These are phyloP conservation scores for Macroglossus sobrinus DNA, from an alignment of 2,113 vertebrate genomes.

Conservation along the genomic window DNA sequence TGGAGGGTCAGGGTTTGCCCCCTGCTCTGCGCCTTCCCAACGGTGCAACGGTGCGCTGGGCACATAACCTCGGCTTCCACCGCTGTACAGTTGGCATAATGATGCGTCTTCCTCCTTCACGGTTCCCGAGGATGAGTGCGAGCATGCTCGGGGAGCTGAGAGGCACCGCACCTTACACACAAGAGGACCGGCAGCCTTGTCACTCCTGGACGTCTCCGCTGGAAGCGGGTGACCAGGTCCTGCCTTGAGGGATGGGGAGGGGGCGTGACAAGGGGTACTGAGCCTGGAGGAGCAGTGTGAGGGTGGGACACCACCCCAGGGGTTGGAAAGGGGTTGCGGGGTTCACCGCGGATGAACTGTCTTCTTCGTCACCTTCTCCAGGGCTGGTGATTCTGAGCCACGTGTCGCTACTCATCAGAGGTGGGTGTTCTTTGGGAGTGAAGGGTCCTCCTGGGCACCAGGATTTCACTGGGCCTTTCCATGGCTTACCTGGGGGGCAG, in stretches of 20 bases:
- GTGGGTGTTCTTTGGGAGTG: neutral
- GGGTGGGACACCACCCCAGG: neutral
- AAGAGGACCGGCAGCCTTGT: neutral
- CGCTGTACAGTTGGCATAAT: neutral
- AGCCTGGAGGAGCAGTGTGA: neutral
- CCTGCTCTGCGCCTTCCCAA: neutral
- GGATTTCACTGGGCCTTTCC: neutral
- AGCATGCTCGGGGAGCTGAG: neutral
- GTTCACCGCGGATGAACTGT: rapidly evolving
- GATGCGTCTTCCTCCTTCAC: neutral
- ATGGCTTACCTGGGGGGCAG: neutral
- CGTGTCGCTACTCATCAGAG: rapidly evolving
- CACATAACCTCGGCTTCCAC: neutral
- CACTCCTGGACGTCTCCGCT: neutral
- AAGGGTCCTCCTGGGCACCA: neutral
- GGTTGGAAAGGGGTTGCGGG: neutral
- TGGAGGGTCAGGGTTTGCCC: rapidly evolving
- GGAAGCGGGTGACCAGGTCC: neutral
- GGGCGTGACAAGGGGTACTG: neutral
- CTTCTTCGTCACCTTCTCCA: neutral
- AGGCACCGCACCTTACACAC: neutral
- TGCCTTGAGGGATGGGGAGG: neutral
- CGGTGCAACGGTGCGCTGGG: neutral
- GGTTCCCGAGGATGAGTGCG: neutral
- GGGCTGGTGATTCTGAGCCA: too few relatives aligned